Evolutionary conservation across 1,140 invertebrate genomes (phyloP), one percentile per base, ranked within the genome.

Genomic region (Trichoplusia ni): DNA sequence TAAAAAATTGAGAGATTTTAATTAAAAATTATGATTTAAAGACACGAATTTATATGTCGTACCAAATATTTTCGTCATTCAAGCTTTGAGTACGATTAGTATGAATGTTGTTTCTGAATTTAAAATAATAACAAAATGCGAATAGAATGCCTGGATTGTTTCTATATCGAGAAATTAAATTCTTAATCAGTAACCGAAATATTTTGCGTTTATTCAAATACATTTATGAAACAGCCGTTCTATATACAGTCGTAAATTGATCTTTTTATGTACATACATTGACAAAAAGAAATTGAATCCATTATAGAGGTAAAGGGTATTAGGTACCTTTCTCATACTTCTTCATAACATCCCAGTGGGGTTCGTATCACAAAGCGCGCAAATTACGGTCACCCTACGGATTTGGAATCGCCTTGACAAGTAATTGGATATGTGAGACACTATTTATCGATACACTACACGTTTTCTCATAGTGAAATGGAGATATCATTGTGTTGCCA

Each of bases 341-440:
- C 59, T 66, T 44, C 44, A 62, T 63, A 65, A 60, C 58, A 63
- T 70, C 42, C 80, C 73, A 56, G 37, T 47, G 60, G 77, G 64
- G 46, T 71, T 79, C 51, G 37, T 70, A 78, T 81, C 81, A 75
- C 65, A 77, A 74, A 72, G 70, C 60, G 56, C 33, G 56, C 40
- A 46, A 59, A 69, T 67, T 62, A 69, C 51, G 64, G 54, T 66
- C 64, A 47, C 53, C 64, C 72, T 61, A 21, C 9, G 67, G 59
- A 64, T 64, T 70, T 58, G 13, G 69, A 76, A 60, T 75, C 59
- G 58, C 81, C 78, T 83, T 86, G 77, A 81, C 73, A 84, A 65
- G 75, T 87, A 85, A 85, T 87, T 85, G 77, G 73, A 81, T 81
- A 82, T 69, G 73, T 37, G 75, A 81, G 70, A 77, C 79, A 69